Conservation (phyloP, 2,888 invertebrate species). For the Venusia cambrica region DNA sequence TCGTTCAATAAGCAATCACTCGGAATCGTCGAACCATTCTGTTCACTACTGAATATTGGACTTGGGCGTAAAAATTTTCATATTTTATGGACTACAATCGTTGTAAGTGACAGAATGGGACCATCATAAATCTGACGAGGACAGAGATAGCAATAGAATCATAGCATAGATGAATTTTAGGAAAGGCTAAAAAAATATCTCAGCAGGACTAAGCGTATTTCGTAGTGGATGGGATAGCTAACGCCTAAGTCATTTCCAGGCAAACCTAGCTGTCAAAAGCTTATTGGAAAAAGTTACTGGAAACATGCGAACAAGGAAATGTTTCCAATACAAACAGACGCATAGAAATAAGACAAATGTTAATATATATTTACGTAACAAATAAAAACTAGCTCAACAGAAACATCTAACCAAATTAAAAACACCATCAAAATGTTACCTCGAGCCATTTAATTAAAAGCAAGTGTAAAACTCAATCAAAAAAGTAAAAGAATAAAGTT, state of each 20-base stretch:
- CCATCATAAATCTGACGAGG: conserved; percentile 16
- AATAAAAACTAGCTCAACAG: too few relatives aligned
- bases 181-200: too few relatives aligned
- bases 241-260: too few relatives aligned
- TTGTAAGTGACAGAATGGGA: conserved; percentile 27
- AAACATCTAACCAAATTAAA: conserved; percentile 22
- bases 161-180: conserved; percentile 4
- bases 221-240: too few relatives aligned
- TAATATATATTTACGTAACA: too few relatives aligned
- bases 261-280: too few relatives aligned
- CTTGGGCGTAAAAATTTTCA: conserved; percentile 33
- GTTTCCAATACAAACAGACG: too few relatives aligned
- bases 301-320: too few relatives aligned
- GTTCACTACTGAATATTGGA: conserved; percentile 37
- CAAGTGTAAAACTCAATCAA: conserved; percentile 45
- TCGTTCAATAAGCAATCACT: conserved; percentile 42
- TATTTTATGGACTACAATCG: conserved; percentile 33
- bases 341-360: too few relatives aligned
- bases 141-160: conserved; percentile 5
- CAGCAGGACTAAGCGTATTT: too few relatives aligned
- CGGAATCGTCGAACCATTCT: conserved; percentile 26
- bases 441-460: conserved; percentile 27
- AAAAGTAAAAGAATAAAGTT: conserved; percentile 40
- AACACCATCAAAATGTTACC: conserved; percentile 20
- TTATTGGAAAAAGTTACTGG: too few relatives aligned